Percentiles rank a stretch among this genome's conserved stretches.
These are phyloP conservation scores for Calliopsis andreniformis DNA, from an alignment of 1,140 invertebrate species.

Conservation along the genomic window DNA sequence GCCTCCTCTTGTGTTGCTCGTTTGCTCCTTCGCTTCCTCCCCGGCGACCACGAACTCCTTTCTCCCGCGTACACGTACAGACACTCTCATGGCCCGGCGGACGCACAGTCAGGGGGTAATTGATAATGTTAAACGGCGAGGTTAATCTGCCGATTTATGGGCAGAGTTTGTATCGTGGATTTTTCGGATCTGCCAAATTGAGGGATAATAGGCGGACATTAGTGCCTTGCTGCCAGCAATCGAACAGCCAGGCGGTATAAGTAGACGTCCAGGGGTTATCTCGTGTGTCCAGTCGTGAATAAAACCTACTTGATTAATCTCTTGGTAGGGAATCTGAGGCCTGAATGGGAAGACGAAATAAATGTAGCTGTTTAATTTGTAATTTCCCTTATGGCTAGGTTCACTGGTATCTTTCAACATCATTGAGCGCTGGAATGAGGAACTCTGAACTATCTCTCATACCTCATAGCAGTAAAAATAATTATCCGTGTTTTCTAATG, in stretches of 20 bases:
- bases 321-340: not conserved
- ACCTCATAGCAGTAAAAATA: too few species aligned
- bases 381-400: not conserved
- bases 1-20: not conserved
- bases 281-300: conserved; percentile 41
- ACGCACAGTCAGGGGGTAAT: conserved; percentile 67
- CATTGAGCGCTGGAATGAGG: too few species aligned
- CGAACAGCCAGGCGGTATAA: conserved; percentile 48
- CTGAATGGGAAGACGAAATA: not conserved
- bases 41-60: not conserved
- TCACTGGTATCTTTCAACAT: not conserved
- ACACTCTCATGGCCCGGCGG: conserved; percentile 21
- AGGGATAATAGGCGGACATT: conserved; percentile 77
- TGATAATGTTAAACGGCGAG: conserved; percentile 79
- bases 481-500: too few species aligned
- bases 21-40: conserved; percentile 6
- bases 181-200: conserved; percentile 75
- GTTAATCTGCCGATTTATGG: conserved; percentile 80
- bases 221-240: conserved; percentile 63
- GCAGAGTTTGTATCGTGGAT: conserved; percentile 65
- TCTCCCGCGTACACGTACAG: conserved; percentile 12
- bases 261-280: conserved; percentile 48
- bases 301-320: conserved; percentile 46
- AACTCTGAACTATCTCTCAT: too few species aligned
- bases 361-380: not conserved